Evolutionary conservation across 2,113 vertebrate genomes (phyloP).

Genomic region (Semnornis frantzii): DNA sequence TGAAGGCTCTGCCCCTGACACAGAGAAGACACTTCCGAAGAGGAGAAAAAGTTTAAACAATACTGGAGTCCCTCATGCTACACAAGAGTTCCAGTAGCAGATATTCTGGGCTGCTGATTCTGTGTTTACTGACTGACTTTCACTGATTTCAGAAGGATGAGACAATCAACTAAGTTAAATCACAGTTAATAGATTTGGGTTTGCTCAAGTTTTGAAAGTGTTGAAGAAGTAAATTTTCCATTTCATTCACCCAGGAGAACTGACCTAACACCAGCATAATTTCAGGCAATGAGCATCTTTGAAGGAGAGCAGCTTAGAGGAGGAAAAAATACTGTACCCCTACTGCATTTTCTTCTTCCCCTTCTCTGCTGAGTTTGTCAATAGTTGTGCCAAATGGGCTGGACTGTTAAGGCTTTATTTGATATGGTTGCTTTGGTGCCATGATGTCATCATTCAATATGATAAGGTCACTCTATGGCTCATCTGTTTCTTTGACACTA

Average conservation of each 20-base stretch:
- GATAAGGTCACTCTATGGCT: neutral
- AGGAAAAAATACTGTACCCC: neutral
- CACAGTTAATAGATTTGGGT: neutral
- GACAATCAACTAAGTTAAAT: neutral
- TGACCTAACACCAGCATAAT: neutral
- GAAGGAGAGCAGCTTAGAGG: neutral
- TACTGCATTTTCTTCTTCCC: neutral
- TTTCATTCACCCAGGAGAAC: neutral
- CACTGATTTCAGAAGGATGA: neutral
- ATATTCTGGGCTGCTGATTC: neutral
- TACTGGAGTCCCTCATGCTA: neutral
- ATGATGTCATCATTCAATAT: neutral
- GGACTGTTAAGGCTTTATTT: neutral
- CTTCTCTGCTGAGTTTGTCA: neutral
- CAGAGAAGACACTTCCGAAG: neutral
- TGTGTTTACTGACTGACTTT: neutral
- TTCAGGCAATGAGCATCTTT: neutral
- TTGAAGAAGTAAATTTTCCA: neutral
- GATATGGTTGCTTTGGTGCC: neutral
- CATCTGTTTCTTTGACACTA: neutral
- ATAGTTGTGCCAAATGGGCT: neutral
- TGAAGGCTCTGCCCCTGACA: neutral
- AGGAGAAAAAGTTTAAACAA: rapidly evolving
- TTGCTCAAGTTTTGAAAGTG: neutral
- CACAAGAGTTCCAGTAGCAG: neutral